These are phyloP conservation scores for Pristiophorus japonicus DNA, from an alignment of 2,113 vertebrate genomes.

Conservation along the genomic window DNA sequence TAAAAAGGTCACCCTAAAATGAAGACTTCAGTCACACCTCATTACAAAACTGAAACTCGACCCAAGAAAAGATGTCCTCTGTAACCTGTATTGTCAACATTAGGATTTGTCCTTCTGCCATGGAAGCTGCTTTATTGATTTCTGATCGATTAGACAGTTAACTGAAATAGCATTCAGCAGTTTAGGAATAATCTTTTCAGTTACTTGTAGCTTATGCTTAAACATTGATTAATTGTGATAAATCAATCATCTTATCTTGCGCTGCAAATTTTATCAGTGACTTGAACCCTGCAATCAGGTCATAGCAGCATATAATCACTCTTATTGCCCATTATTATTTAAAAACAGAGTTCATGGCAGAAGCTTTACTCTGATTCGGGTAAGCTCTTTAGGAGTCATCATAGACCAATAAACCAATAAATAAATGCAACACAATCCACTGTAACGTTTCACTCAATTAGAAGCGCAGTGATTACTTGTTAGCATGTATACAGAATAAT, in stretches of 20 bases:
- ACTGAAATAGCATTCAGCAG: neutral
- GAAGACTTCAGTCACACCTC: neutral
- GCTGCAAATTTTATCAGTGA: neutral
- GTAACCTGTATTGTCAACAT: neutral
- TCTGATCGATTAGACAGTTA: neutral
- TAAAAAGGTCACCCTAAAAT: neutral
- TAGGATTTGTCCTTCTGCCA: neutral
- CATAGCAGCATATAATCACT: neutral
- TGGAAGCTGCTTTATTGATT: neutral
- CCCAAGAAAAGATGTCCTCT: neutral
- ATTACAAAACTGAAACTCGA: neutral
- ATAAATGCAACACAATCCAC: neutral
- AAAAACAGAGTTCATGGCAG: neutral
- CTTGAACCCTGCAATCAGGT: neutral
- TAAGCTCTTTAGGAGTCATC: neutral
- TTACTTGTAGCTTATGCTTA: neutral
- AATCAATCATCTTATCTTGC: neutral
- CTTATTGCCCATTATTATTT: neutral
- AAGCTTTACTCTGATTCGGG: neutral
- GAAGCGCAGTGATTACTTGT: neutral
- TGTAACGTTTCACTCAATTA: neutral
- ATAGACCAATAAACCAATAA: neutral
- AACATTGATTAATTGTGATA: neutral
- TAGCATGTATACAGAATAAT: neutral
- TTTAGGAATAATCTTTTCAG: neutral